phyloP scores from a whole-genome alignment of 2,888 invertebrate genomes.

The Eupithecia dodoneata region DNA sequence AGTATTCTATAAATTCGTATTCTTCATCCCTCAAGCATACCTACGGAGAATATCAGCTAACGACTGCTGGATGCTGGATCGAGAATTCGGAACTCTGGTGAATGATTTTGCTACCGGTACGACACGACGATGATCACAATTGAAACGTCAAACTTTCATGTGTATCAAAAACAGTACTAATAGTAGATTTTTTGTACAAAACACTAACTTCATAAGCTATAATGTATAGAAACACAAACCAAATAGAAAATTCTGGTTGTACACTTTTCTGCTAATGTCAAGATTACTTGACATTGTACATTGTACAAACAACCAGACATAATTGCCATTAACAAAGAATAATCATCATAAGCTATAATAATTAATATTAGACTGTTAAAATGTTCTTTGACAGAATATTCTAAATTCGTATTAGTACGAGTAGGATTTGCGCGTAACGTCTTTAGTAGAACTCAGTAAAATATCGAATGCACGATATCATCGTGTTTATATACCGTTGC shows the following conservation, averaged over 20 bases:
- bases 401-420: not conserved
- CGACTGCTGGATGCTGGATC: conserved; percentile 13
- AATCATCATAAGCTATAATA: too few species aligned
- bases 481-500: not conserved
- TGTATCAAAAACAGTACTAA: too few species aligned
- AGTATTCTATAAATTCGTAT: conserved; percentile 13
- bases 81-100: not conserved
- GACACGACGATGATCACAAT: not conserved
- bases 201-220: too few species aligned
- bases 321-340: too few species aligned
- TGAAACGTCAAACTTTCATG: not conserved
- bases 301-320: too few species aligned
- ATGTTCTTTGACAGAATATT: too few species aligned
- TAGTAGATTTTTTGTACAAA: too few species aligned
- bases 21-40: conserved; percentile 5
- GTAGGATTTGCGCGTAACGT: not conserved
- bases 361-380: too few species aligned
- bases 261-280: too few species aligned
- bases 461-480: not conserved
- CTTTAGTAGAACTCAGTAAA: not conserved
- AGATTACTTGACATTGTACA: too few species aligned
- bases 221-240: too few species aligned
- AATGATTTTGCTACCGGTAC: not conserved
- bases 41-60: not conserved
- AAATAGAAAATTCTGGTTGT: too few species aligned